Percentiles rank a stretch among this genome's conserved stretches.
Evolutionary conservation across 1,140 invertebrate species (phyloP).

Genomic region (Pseudomyrmex cubaensis): DNA sequence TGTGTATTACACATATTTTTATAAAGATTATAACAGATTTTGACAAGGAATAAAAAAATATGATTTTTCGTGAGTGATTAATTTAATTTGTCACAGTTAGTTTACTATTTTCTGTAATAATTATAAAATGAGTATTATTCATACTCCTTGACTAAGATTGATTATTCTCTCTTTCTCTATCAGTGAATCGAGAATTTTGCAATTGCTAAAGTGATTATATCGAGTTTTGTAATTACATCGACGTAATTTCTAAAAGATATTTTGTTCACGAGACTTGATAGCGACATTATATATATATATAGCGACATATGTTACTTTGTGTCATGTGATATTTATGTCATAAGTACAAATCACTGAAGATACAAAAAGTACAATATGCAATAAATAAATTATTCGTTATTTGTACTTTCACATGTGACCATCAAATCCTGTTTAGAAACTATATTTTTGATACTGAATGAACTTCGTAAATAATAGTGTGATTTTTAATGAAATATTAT

Average conservation of each 20-base stretch:
- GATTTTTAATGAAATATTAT: neutral
- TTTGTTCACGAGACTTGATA: neutral
- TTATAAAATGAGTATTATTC: too few relatives aligned
- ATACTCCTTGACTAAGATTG: too few relatives aligned
- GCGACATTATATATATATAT: too few relatives aligned
- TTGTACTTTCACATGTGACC: constrained; percentile 44
- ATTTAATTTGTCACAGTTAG: too few relatives aligned
- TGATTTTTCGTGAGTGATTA: neutral
- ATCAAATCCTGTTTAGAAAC: constrained; percentile 17
- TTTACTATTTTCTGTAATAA: too few relatives aligned
- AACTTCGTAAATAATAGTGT: neutral
- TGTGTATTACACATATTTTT: too few relatives aligned
- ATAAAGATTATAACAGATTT: neutral
- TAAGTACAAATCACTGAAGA: neutral
- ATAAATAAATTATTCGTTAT: constrained; percentile 18
- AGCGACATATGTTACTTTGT: neutral
- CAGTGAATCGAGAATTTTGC: neutral
- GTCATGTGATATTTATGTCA: neutral
- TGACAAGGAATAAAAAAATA: neutral
- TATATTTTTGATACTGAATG: neutral
- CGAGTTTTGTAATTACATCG: constrained; percentile 7
- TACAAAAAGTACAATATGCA: neutral
- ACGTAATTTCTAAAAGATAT: neutral
- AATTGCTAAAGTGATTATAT: neutral
- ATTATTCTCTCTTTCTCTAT: too few relatives aligned